phyloP scores from a whole-genome alignment of 2,888 invertebrate species.

The Phlogophora meticulosa region DNA sequence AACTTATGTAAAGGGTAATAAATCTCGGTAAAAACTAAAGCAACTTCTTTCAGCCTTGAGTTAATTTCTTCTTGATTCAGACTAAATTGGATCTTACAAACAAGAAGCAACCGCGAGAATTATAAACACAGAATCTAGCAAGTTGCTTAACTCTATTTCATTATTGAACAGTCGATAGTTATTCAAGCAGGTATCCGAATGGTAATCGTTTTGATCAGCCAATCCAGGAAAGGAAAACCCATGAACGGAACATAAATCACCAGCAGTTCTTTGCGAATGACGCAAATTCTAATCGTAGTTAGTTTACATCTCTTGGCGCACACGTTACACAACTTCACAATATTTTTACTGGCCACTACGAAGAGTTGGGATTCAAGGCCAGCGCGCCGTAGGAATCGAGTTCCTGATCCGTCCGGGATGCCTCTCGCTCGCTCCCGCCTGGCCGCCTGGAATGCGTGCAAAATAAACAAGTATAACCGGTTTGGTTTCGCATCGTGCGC shows the following conservation, averaged over 20 bases:
- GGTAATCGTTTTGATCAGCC: constrained; percentile 35
- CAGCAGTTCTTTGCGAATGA: constrained; percentile 66
- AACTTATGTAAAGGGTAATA: constrained; percentile 6
- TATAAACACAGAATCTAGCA: neutral
- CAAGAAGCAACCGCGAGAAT: neutral
- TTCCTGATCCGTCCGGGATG: constrained; percentile 85
- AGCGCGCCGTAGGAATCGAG: constrained; percentile 80
- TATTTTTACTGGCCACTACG: constrained; percentile 72
- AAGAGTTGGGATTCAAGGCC: constrained; percentile 84
- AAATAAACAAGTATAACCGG: constrained; percentile 90
- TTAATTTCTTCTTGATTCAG: no score
- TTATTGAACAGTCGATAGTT: neutral
- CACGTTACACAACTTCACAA: constrained; percentile 70
- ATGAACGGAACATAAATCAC: constrained; percentile 46
- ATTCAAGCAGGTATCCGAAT: constrained; percentile 15
- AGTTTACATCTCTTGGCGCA: constrained; percentile 70
- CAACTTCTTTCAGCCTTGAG: no score
- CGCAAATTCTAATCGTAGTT: constrained; percentile 69
- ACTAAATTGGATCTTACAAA: neutral
- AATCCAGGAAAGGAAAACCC: constrained; percentile 28
- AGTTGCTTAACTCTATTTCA: constrained; percentile 2
- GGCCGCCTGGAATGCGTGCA: constrained; percentile 89
- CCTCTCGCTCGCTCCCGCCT: constrained; percentile 84
- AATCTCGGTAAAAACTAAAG: neutral
- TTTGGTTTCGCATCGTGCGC: constrained; percentile 84